Base-by-base conservation (phyloP, 2,888 invertebrate species). In the Panopea generosa region DNA sequence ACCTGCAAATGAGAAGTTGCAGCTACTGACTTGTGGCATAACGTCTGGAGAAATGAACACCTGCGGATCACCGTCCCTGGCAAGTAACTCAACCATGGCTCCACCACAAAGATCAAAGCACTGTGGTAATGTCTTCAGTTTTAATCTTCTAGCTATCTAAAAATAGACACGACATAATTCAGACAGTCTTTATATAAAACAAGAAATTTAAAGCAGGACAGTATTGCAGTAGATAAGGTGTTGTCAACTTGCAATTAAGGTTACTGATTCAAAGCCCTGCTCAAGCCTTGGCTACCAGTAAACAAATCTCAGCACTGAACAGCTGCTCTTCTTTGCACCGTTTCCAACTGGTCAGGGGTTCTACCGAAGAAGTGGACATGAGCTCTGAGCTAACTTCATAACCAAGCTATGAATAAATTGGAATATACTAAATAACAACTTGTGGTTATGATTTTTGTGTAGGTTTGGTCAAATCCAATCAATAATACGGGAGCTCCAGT, bases 1-100 rank as follows among this genome's bases (percentile, higher is more conserved):
- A 1, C 98, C 98, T 81, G 97, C 94, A 92, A 98, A 97, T 92
- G 97, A 98, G 91, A 99, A 99, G 92, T 97, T 96, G 90, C 99
- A 99, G 91, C 97, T 95, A 89, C 94, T 94, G 66, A 95, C 93
- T 77, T 92, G 94, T 2, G 72, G 20, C 91, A 97, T 92, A 0
- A 94, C 88, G 50, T 94, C 87, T 0, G 95, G 94, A 88, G 97
- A 96, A 26, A 57, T 61, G 55, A 90, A 90, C 2, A 86, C 81
- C 3, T 59, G 53, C 2, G 87, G 89, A 50, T 92, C 93, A n/a
- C 94, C 94, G 9, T 95, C 94, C 89, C 94, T 94, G 0, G 98
- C 97, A 61, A 97, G 95, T 73, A 94, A 90, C 93, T 99, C 99
- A 40, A 99, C 94, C 26, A 98, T 97, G 89, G 93, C 94, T 0